Conservation (phyloP, 2,113 vertebrate species). For the Misgurnus anguillicaudatus region DNA sequence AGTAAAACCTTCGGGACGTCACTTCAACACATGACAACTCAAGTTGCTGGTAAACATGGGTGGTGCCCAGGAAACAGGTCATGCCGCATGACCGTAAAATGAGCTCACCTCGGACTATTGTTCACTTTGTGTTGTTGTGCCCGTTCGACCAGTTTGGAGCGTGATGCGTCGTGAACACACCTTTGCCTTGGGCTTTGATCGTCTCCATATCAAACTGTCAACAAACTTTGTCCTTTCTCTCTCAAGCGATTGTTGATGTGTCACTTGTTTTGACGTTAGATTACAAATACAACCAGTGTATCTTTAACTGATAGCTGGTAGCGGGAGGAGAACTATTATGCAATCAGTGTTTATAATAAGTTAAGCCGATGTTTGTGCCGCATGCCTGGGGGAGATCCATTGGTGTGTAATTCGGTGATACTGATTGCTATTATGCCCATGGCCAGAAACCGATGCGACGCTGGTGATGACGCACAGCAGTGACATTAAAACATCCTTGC, state of each 20-base stretch:
- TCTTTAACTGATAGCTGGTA: constrained; percentile 1
- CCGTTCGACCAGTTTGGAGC: constrained; percentile 36
- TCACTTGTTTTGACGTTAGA: background rate
- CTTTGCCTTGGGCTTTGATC: constrained; percentile 17
- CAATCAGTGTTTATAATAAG: background rate
- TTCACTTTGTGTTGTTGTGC: constrained; percentile 18
- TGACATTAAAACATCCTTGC: constrained; percentile 46
- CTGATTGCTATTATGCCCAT: background rate
- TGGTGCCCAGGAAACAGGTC: background rate
- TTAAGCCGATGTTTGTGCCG: background rate
- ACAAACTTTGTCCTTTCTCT: constrained; percentile 34
- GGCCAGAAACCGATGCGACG: background rate
- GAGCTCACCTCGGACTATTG: constrained; percentile 19
- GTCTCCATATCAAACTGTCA: constrained; percentile 22
- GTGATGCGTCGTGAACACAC: constrained; percentile 21
- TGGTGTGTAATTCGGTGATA: constrained; percentile 17
- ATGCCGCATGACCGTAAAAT: constrained; percentile 16
- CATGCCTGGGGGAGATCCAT: background rate
- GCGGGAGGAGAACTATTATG: constrained; percentile 7
- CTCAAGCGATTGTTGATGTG: constrained; percentile 1
- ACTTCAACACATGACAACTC: background rate
- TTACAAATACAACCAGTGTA: background rate
- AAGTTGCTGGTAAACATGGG: background rate
- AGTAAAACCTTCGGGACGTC: background rate
- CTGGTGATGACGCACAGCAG: background rate